Conservation (phyloP, 2,888 invertebrate species). For the Pyrgus malvae region DNA sequence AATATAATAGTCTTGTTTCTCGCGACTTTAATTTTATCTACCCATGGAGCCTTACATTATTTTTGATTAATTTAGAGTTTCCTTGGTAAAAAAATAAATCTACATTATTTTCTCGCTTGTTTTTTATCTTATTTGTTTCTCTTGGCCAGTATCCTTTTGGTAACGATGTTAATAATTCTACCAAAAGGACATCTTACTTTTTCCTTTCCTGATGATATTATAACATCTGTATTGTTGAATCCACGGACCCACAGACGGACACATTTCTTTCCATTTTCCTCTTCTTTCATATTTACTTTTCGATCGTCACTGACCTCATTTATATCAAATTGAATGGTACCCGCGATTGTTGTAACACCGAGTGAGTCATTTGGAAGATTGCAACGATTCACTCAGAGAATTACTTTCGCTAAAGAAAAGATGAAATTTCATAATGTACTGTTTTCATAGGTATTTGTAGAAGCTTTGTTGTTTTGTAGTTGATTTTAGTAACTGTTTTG, state of each 20-base stretch:
- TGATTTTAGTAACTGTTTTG: background rate
- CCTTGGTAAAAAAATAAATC: too few relatives aligned
- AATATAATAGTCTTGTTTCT: too few relatives aligned
- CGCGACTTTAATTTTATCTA: too few relatives aligned
- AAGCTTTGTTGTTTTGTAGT: background rate
- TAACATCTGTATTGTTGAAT: background rate
- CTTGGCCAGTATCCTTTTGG: too few relatives aligned
- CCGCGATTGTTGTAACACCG: constrained; percentile 18
- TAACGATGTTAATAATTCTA: too few relatives aligned
- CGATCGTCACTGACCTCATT: constrained; percentile 19
- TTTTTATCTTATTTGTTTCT: too few relatives aligned
- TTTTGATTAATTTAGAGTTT: too few relatives aligned
- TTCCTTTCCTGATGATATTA: too few relatives aligned
- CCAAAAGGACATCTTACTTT: too few relatives aligned
- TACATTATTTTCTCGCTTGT: too few relatives aligned
- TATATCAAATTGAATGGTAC: constrained; percentile 25
- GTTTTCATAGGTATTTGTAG: background rate
- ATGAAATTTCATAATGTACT: constrained; percentile 2
- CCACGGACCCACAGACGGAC: background rate
- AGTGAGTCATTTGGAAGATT: constrained; percentile 24
- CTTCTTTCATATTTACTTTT: constrained; percentile 2
- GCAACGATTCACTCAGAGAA: constrained; percentile 22
- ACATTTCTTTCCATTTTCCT: background rate
- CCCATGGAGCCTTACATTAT: too few relatives aligned
- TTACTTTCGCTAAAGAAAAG: constrained; percentile 14